These are phyloP conservation scores for Brachypalpus laphriformis DNA, from an alignment of 2,888 invertebrate genomes.

Conservation along the genomic window DNA sequence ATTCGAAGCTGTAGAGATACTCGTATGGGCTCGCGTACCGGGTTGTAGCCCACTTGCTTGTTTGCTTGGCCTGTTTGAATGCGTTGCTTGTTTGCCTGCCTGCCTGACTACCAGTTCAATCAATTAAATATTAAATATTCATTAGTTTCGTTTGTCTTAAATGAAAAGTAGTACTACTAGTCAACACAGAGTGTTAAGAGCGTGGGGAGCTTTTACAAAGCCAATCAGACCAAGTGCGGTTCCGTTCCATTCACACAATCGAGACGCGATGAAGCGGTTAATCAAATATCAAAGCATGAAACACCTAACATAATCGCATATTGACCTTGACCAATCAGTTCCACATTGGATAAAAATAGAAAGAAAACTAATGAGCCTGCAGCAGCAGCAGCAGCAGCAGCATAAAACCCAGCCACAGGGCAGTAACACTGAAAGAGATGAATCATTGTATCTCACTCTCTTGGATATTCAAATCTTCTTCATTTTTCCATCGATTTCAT, in stretches of 20 bases:
- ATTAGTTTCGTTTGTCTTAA: conserved; percentile 59
- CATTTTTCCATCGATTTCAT: neutral
- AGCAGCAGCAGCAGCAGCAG: conserved; percentile 9
- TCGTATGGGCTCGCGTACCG: conserved; percentile 2
- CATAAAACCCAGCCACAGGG: conserved; percentile 7
- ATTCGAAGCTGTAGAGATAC: conserved; percentile 19
- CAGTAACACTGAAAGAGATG: conserved; percentile 32
- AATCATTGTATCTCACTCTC: conserved; percentile 30
- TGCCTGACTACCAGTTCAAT: conserved; percentile 50
- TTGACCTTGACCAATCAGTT: conserved; percentile 71
- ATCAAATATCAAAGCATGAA: conserved; percentile 65
- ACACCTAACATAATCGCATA: conserved; percentile 65
- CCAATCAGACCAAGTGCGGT: conserved; percentile 13
- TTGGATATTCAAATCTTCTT: conserved; percentile 28
- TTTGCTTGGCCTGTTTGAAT: too few species aligned
- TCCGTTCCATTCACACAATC: conserved; percentile 40
- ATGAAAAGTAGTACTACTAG: conserved; percentile 24
- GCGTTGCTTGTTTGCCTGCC: conserved; percentile 12
- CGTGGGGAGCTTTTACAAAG: conserved; percentile 22
- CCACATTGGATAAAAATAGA: conserved; percentile 52
- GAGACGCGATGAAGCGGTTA: conserved; percentile 41
- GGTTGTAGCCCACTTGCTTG: neutral
- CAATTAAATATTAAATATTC: conserved; percentile 66
- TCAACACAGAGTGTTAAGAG: neutral
- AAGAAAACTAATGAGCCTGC: conserved; percentile 41